Base-by-base conservation (phyloP, 30 jellyfish, hydroid and myxozoan genomes). In the Turritopsis rubra region DNA sequence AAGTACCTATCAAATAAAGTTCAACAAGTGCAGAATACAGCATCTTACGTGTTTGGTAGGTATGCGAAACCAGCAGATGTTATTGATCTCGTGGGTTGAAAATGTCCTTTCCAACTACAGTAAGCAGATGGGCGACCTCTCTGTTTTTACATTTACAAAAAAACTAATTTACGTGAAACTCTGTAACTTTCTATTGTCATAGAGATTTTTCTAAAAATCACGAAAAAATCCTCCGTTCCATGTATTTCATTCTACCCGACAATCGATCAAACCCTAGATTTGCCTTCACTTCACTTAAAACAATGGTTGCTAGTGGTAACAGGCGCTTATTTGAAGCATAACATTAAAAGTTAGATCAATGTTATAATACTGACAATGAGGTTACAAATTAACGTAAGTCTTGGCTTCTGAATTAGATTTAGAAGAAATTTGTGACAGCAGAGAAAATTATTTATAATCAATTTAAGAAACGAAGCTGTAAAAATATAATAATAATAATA, bases 61-160 rank as follows among this genome's bases (percentile, higher is more conserved):
- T 54, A 54, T n/a, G 72, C 72, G 72, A 54, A 54, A 54, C 18
- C 72, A 54, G 72, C 72, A 54, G 72, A 54, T 54, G 19, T 54
- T 54, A n/a, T n/a, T n/a, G n/a, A n/a, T n/a, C n/a, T n/a, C n/a
- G n/a, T n/a, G n/a, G n/a, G n/a, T n/a, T n/a, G n/a, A n/a, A n/a
- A n/a, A n/a, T n/a, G n/a, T n/a, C n/a, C n/a, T n/a, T n/a, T n/a
- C n/a, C n/a, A n/a, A n/a, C n/a, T n/a, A n/a, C n/a, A n/a, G n/a
- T n/a, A n/a, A n/a, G n/a, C n/a, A n/a, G n/a, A n/a, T n/a, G n/a
- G n/a, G n/a, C n/a, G n/a, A n/a, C n/a, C n/a, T n/a, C n/a, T n/a
- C n/a, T n/a, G n/a, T n/a, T n/a, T n/a, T n/a, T n/a, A n/a, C n/a
- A n/a, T n/a, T n/a, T n/a, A n/a, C n/a, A n/a, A n/a, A n/a, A n/a